A percentile compares a stretch with the other conserved stretches of the same genome.
Conservation (phyloP, 2,113 vertebrate species). For the Tor tambroides region DNA sequence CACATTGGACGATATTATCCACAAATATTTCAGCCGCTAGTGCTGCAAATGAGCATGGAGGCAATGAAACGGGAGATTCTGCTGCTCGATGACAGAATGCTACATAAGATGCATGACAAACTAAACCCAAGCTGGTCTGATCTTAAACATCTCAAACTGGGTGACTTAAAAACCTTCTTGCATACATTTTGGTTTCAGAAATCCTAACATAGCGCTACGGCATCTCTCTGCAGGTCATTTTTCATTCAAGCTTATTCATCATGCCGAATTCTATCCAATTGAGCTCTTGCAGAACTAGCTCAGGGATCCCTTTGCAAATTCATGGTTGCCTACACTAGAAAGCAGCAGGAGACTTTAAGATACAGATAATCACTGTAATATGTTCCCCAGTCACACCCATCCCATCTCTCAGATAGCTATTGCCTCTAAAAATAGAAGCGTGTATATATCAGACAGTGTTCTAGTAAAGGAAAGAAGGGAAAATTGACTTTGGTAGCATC, state of each 20-base stretch:
- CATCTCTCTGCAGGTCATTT: conserved; percentile 58
- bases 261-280: conserved; percentile 21
- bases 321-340: conserved; percentile 27
- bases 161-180: conserved; percentile 47
- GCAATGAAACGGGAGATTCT: conserved; percentile 49
- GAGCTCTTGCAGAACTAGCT: background rate
- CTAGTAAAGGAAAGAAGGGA: conserved; percentile 30
- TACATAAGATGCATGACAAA: conserved; percentile 66
- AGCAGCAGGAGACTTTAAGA: conserved; percentile 30
- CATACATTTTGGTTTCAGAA: conserved; percentile 47
- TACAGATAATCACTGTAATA: conserved; percentile 30
- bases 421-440: conserved; percentile 57
- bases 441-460: conserved; percentile 35
- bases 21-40: conserved; percentile 46
- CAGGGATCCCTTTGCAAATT: background rate
- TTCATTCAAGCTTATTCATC: conserved; percentile 36
- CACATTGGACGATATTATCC: conserved; percentile 36
- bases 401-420: background rate
- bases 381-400: conserved; percentile 20
- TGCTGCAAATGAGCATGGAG: conserved; percentile 59
- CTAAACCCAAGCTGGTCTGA: conserved; percentile 39
- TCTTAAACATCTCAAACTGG: background rate
- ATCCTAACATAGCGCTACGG: conserved; percentile 71
- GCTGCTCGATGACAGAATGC: conserved; percentile 59
- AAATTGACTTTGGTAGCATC: conserved; percentile 54